phyloP scores from a whole-genome alignment of 2,888 invertebrate species.

The Drosophila paranaensis region DNA sequence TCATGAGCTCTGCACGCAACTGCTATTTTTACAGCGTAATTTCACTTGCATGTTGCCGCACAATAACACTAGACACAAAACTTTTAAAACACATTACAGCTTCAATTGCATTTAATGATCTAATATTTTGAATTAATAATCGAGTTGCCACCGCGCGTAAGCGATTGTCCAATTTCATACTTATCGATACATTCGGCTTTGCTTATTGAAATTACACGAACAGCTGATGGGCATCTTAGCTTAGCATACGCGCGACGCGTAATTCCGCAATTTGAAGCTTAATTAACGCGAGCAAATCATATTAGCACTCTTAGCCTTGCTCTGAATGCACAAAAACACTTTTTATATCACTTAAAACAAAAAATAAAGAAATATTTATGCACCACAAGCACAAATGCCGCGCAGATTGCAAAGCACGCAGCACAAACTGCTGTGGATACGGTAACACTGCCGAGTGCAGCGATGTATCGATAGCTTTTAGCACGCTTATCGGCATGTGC shows the following conservation, averaged over 20 bases:
- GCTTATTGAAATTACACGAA: not conserved
- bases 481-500: constrained; percentile 37
- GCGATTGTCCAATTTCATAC: too few species aligned
- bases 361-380: too few species aligned
- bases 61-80: not conserved
- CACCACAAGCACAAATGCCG: not conserved
- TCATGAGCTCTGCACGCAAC: not conserved
- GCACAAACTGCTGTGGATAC: not conserved
- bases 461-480: constrained; percentile 4
- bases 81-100: not conserved
- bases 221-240: constrained; percentile 17
- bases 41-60: not conserved
- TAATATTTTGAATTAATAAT: not conserved
- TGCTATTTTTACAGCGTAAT: not conserved
- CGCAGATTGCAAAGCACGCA: not conserved
- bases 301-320: not conserved
- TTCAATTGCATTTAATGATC: not conserved
- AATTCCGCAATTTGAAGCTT: not conserved
- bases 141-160: not conserved
- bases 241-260: not conserved
- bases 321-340: not conserved
- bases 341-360: not conserved
- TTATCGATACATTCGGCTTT: constrained; percentile 8
- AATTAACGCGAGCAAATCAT: not conserved
- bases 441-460: constrained; percentile 5